phyloP scores from a whole-genome alignment of 2,797 vertebrate genomes.

The Falco cherrug region DNA sequence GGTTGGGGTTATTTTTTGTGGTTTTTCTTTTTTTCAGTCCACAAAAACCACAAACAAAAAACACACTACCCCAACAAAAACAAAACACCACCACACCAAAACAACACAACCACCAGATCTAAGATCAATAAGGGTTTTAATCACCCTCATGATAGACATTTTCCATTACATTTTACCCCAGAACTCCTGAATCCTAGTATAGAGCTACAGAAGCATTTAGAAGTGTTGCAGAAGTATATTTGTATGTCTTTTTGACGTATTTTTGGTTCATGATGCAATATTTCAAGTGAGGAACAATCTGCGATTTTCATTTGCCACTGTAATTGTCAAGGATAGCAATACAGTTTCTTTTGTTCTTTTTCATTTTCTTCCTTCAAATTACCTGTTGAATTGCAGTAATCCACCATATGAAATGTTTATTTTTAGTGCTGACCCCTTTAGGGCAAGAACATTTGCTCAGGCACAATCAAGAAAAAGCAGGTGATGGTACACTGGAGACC shows the following conservation, averaged over 20 bases:
- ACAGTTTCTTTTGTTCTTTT: background rate
- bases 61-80: accelerated
- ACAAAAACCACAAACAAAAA: no score
- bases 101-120: background rate
- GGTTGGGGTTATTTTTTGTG: background rate
- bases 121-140: background rate
- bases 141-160: background rate
- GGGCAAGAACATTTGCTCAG: background rate
- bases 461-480: background rate
- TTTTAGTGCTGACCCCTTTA: slow-evolving; percentile 19
- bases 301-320: background rate
- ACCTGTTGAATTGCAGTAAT: slow-evolving; percentile 8
- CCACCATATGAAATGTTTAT: background rate
- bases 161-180: background rate
- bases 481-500: background rate
- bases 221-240: background rate
- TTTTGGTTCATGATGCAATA: background rate
- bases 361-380: slow-evolving; percentile 13
- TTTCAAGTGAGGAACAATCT: background rate
- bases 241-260: background rate
- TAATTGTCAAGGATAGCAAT: background rate
- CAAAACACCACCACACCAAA: background rate
- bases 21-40: no score
- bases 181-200: background rate
- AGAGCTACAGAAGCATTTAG: background rate